Evolutionary conservation across 1,140 invertebrate species (phyloP), one percentile per base, ranked within the genome.

Genomic region (Cotesia typhae): DNA sequence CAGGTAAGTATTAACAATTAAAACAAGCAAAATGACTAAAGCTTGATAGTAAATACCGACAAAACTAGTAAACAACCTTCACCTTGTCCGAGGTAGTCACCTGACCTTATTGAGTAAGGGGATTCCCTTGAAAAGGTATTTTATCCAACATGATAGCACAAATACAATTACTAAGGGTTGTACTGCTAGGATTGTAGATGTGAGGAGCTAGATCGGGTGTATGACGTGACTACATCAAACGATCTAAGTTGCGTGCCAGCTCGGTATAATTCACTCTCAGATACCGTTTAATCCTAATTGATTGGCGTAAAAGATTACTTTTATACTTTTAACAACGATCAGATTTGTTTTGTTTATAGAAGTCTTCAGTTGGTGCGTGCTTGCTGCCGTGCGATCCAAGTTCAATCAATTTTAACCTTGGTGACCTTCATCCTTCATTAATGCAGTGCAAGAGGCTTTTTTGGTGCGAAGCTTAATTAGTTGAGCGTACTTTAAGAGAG

Each of bases 391-490:
- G 14, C n/a, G 12, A 51, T 55, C 20, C 66, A 12, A 67, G 51
- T 67, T 67, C 41, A 67, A 55, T 67, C 41, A 37, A 65, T 51
- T 51, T 38, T 35, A n/a, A 55, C 66, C 66, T 67, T 67, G 66
- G 53, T 4, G 66, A 67, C 66, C 66, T 67, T 67, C 51, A 67
- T 67, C 66, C 66, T 67, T 67, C 51, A 67, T 67, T 47, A 28
- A 67, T 7, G 7, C 12, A 4, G 4, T 67, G 37, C 17, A 53
- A 28, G 28, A 28, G 28, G 28, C 28, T 3, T 28, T 28, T 28
- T 28, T 28, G 1, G 2, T 28, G 28, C 28, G 28, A 28, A 28
- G 28, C 28, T 28, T 28, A 28, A 28, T 28, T 28, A 28, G 28
- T 28, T 28, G 28, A 28, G 28, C 28, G 28, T 28, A 28, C 28